Percentiles rank a stretch among this genome's conserved stretches.
phyloP scores from a whole-genome alignment of 2,888 invertebrate genomes.

The Spodoptera littoralis region DNA sequence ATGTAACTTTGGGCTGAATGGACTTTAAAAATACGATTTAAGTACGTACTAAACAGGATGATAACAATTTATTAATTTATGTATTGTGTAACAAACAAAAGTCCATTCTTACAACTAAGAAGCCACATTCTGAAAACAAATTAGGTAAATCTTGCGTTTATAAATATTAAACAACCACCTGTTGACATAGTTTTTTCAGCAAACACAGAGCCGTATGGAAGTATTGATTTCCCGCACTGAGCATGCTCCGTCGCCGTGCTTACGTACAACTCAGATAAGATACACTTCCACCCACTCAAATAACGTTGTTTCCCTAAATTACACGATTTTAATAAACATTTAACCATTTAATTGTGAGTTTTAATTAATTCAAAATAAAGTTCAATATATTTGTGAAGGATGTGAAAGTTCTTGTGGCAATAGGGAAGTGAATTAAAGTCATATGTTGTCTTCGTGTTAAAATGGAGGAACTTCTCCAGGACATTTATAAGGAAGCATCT shows the following conservation, averaged over 20 bases:
- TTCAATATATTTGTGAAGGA: constrained; percentile 22
- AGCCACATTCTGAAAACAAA: no score
- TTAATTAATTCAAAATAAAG: constrained; percentile 17
- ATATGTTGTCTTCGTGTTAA: constrained; percentile 48
- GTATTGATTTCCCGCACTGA: constrained; percentile 83
- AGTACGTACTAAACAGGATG: no score
- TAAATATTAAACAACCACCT: constrained; percentile 64
- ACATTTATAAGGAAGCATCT: constrained; percentile 95
- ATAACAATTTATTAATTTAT: no score
- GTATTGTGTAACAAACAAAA: no score
- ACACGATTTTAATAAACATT: constrained; percentile 38
- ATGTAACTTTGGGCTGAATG: no score
- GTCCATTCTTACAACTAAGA: no score
- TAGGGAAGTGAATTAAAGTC: constrained; percentile 45
- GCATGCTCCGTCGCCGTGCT: constrained; percentile 75
- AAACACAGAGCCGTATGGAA: constrained; percentile 56
- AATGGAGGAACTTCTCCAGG: constrained; percentile 96
- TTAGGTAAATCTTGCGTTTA: neutral
- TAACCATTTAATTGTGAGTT: constrained; percentile 3
- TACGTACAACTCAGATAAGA: constrained; percentile 75
- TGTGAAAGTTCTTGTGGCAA: constrained; percentile 24
- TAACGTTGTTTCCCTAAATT: constrained; percentile 43
- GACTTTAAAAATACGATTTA: no score
- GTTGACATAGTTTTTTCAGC: constrained; percentile 68
- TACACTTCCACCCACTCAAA: constrained; percentile 74